phyloP scores from a whole-genome alignment of 2,113 vertebrate genomes.

The Pagrus major region DNA sequence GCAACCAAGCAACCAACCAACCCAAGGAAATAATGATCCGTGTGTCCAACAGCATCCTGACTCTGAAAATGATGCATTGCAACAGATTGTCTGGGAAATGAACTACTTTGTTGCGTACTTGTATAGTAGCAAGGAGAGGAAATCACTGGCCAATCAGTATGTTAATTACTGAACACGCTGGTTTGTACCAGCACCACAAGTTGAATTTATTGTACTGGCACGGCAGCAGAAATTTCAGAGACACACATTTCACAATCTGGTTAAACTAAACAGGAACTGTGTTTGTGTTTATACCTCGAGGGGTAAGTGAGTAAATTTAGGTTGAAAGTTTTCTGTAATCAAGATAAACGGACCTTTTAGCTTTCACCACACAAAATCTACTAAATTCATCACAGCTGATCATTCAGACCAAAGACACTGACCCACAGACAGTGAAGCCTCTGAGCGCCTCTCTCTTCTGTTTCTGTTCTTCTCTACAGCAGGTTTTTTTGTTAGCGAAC shows the following conservation, averaged over 20 bases:
- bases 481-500: constrained; percentile 40
- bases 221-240: background rate
- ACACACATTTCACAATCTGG: background rate
- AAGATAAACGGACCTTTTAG: background rate
- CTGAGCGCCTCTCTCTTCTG: background rate
- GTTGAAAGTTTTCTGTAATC: background rate
- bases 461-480: constrained; percentile 6
- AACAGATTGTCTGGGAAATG: background rate
- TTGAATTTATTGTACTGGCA: background rate
- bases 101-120: background rate
- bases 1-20: no score
- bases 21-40: background rate
- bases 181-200: background rate
- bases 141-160: background rate
- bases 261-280: background rate
- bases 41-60: no score
- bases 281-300: background rate
- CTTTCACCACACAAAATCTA: background rate
- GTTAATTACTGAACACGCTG: background rate
- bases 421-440: background rate
- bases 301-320: background rate
- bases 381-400: background rate
- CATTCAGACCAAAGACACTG: background rate
- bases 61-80: background rate
- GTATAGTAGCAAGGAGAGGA: background rate